A percentile compares a stretch with the other conserved stretches of the same genome.
Evolutionary conservation across 2,888 invertebrate species (phyloP).

Genomic region (Epistrophe grossulariae): DNA sequence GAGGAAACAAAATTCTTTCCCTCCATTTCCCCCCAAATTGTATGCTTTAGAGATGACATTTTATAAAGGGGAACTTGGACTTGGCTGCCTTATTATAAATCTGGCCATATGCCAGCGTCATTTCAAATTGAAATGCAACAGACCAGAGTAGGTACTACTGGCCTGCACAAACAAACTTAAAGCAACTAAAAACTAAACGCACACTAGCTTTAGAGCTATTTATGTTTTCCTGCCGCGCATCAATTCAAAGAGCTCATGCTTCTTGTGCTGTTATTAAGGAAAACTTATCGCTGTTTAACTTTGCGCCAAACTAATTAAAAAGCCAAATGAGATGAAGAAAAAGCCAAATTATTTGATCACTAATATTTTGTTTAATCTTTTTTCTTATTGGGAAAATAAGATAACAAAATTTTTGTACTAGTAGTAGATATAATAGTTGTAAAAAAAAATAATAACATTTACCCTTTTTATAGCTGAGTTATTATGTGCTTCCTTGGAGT

Average conservation of each 20-base stretch:
- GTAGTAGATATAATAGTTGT: slow-evolving; percentile 46
- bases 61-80: slow-evolving; percentile 61
- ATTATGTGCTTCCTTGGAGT: slow-evolving; percentile 67
- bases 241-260: slow-evolving; percentile 13
- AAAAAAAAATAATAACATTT: slow-evolving; percentile 68
- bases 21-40: slow-evolving; percentile 13
- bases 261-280: slow-evolving; percentile 33
- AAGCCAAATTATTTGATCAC: slow-evolving; percentile 60
- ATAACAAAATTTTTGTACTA: slow-evolving; percentile 50
- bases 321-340: slow-evolving; percentile 66
- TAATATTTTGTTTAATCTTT: slow-evolving; percentile 56
- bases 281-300: slow-evolving; percentile 31
- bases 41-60: slow-evolving; percentile 42
- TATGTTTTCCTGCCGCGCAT: slow-evolving; percentile 53
- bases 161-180: slow-evolving; percentile 57
- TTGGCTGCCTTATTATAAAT: slow-evolving; percentile 59
- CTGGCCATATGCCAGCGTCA: slow-evolving; percentile 57
- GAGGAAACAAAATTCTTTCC: slow-evolving; percentile 52
- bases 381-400: slow-evolving; percentile 27
- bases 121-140: slow-evolving; percentile 57
- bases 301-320: slow-evolving; percentile 63
- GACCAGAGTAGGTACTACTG: background rate
- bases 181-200: slow-evolving; percentile 40
- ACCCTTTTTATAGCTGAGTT: slow-evolving; percentile 77
- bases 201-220: slow-evolving; percentile 61